Percentiles rank a stretch among this genome's conserved stretches.
Conservation (phyloP, 30 jellyfish, hydroid and myxozoan species). For the Hydractinia echinata region DNA sequence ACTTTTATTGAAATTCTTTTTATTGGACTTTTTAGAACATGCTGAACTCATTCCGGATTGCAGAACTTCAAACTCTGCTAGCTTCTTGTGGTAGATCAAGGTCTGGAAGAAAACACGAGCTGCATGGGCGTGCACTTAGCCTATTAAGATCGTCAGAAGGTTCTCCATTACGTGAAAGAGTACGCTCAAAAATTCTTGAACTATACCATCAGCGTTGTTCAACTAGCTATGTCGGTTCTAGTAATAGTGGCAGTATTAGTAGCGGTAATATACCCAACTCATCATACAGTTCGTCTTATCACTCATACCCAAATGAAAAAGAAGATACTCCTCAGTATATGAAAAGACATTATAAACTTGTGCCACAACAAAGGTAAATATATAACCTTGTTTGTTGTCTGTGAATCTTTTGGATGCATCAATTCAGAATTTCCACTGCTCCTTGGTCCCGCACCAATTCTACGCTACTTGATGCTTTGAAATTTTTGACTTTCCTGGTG, state of each 20-base stretch:
- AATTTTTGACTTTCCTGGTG: no score
- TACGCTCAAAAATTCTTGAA: conserved; percentile 65
- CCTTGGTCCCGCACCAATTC: no score
- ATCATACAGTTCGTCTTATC: no score
- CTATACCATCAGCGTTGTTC: conserved; percentile 70
- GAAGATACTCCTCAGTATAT: not conserved
- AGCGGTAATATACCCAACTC: no score
- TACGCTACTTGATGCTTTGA: no score
- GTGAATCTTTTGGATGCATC: no score
- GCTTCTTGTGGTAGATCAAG: conserved; percentile 86
- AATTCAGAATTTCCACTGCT: no score
- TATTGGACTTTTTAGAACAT: conserved; percentile 45
- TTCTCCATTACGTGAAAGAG: conserved; percentile 54
- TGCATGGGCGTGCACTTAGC: conserved; percentile 72
- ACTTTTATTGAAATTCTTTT: not conserved
- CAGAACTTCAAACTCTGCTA: conserved; percentile 78
- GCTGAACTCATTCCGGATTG: conserved; percentile 77
- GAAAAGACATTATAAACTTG: no score
- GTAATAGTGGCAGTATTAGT: not conserved
- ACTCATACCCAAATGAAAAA: conserved; percentile 19
- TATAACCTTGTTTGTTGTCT: no score
- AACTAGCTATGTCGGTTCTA: conserved; percentile 5
- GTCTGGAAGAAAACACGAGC: conserved; percentile 89
- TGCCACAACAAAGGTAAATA: no score
- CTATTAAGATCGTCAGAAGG: conserved; percentile 56